Evolutionary conservation across 2,113 vertebrate genomes (phyloP), one percentile per base, ranked within the genome.

Genomic region (Phasianus colchicus): DNA sequence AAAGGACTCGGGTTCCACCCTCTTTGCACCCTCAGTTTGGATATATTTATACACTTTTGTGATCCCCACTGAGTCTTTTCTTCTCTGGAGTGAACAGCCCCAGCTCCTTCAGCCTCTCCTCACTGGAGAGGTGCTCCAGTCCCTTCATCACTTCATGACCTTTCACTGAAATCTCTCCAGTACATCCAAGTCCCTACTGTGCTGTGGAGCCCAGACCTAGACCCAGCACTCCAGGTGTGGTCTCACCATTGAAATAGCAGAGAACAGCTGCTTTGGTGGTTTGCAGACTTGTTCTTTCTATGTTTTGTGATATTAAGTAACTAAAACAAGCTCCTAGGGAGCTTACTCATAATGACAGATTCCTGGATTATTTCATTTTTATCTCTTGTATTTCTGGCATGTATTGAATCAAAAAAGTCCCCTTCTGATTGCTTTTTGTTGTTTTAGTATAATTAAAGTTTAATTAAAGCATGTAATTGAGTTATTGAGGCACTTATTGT

Each of bases 361-460:
- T 82, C 64, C 60, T 85, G n/a, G 30, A 40, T 85, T 77, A 83
- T 60, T 80, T 85, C 25, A 24, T 11, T 86, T 91, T 42, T 42
- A 13, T 55, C 32, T 74, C 50, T 73, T 22, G 11, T 16, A 9
- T 88, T 94, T 88, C 72, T 90, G 55, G 36, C 42, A n/a, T 6
- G 30, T 74, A 71, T 30, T 50, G 19, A 79, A 63, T 86, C 65
- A 86, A 83, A 72, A 8, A 30, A 88, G 40, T 24, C 13, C 36
- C 17, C 38, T 83, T 83, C 70, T 55, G 52, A n/a, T 90, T 61
- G n/a, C 8, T 75, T 93, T 78, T 18, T 75, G 13, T 66, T 88
- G 21, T 64, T 86, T 57, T 73, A 54, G 38, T 75, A 34, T n/a
- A 75, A 38, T 88, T 75, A 75, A 79, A 17, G 19, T 82, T 89